phyloP scores from a whole-genome alignment of 2,113 vertebrate genomes.

The Brachypodius melanocephalos region DNA sequence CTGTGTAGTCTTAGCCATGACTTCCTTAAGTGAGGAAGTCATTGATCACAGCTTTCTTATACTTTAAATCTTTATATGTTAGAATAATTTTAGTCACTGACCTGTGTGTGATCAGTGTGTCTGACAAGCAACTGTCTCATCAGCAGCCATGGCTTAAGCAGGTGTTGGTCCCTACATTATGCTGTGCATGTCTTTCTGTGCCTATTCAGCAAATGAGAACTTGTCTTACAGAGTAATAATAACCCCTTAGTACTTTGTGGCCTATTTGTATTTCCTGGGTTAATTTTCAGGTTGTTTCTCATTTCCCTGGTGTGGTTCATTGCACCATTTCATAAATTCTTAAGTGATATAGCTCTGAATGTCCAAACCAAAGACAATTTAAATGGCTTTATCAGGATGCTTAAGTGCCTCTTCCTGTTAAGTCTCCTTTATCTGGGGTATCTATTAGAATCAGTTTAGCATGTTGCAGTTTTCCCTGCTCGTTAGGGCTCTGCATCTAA shows the following conservation, averaged over 20 bases:
- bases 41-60: neutral
- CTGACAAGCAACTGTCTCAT: neutral
- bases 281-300: neutral
- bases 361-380: neutral
- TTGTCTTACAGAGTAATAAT: neutral
- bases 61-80: neutral
- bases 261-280: neutral
- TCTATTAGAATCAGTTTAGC: neutral
- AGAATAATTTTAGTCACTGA: neutral
- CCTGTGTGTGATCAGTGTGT: neutral
- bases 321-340: neutral
- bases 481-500: neutral
- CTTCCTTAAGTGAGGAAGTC: neutral
- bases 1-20: neutral
- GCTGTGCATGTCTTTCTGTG: neutral
- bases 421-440: neutral
- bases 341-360: neutral
- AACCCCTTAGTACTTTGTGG: neutral
- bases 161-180: neutral
- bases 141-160: neutral
- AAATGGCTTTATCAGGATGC: neutral
- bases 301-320: neutral
- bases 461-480: neutral
- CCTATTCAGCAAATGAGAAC: neutral
- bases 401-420: neutral